phyloP scores from a whole-genome alignment of 2,888 invertebrate genomes.

The Tenthredo notha region DNA sequence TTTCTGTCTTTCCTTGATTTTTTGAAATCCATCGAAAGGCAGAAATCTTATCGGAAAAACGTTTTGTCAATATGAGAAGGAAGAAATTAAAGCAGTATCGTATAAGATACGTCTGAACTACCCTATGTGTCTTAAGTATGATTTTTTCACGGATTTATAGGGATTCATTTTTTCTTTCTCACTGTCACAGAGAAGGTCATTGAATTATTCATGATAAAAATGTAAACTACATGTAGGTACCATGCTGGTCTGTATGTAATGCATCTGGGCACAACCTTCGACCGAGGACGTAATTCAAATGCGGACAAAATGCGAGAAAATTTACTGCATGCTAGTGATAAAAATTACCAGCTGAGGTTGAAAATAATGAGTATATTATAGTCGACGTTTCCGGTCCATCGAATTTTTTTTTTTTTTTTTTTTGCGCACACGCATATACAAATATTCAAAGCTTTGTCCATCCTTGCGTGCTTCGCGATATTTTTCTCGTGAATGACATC shows the following conservation, averaged over 20 bases:
- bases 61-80: background rate
- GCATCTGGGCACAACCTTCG: constrained; percentile 7
- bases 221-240: background rate
- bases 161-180: constrained; percentile 4
- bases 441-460: background rate
- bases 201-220: constrained; percentile 21
- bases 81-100: background rate
- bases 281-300: constrained; percentile 15
- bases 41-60: background rate
- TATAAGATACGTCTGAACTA: background rate
- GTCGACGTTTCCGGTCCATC: background rate
- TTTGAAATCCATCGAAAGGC: background rate
- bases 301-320: background rate
- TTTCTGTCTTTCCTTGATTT: background rate
- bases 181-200: background rate
- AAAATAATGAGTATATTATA: background rate
- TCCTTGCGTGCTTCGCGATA: background rate
- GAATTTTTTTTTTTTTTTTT: no score
- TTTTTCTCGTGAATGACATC: background rate
- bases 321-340: background rate
- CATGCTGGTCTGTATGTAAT: background rate
- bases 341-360: background rate
- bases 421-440: background rate
- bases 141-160: constrained; percentile 9
- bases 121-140: background rate